phyloP scores from a whole-genome alignment of 2,797 vertebrate genomes.

The Rhinoraja longicauda region DNA sequence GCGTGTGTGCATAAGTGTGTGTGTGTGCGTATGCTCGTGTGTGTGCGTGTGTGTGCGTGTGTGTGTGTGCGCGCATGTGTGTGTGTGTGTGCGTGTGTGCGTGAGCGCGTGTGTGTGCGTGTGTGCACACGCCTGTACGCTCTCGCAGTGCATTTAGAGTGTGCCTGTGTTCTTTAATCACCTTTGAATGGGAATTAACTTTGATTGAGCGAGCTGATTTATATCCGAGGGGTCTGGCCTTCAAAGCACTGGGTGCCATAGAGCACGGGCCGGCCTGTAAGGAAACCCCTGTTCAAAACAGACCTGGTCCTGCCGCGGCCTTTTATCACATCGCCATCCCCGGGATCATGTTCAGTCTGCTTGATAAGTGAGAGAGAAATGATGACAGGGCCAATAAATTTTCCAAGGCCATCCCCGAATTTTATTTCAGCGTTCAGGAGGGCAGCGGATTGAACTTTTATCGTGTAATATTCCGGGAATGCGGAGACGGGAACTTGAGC shows the following conservation, averaged over 20 bases:
- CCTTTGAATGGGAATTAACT: neutral
- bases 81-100: neutral
- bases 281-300: neutral
- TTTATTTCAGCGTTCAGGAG: constrained; percentile 9
- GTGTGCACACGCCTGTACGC: too few relatives aligned
- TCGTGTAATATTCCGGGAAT: constrained; percentile 20
- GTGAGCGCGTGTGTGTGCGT: neutral
- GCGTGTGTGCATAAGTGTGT: neutral
- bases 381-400: constrained; percentile 2
- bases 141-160: neutral
- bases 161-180: neutral
- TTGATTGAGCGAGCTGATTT: too few relatives aligned
- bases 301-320: neutral
- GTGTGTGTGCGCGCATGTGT: neutral
- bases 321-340: neutral
- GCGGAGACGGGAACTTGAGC: neutral
- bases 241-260: neutral
- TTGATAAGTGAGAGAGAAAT: neutral
- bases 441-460: neutral
- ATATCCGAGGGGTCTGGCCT: neutral
- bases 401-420: neutral
- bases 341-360: neutral
- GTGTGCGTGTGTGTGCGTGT: neutral
- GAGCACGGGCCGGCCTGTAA: neutral
- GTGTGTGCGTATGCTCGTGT: too few relatives aligned